Conservation (phyloP, 2,797 vertebrate species). For the Leptatherina wallacei region DNA sequence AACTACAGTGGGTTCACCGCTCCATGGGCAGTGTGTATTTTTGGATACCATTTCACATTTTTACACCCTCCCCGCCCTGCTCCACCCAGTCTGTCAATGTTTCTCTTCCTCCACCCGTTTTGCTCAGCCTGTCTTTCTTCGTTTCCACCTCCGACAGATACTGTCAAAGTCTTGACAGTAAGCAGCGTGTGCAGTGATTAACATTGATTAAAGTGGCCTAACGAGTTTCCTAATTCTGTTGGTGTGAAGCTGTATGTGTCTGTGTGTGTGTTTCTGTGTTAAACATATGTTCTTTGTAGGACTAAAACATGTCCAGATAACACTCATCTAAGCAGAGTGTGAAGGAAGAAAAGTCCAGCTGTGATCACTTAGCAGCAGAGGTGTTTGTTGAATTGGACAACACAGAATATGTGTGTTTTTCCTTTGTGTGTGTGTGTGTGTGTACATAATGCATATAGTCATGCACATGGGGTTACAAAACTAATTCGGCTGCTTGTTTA, state of each 20-base stretch:
- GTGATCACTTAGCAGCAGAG: constrained; percentile 52
- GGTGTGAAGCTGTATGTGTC: constrained; percentile 25
- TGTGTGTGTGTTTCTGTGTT: constrained; percentile 23
- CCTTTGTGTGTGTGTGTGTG: neutral
- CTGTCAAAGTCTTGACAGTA: constrained; percentile 72
- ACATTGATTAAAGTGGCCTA: constrained; percentile 81
- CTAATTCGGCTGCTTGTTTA: constrained; percentile 41
- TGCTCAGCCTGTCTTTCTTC: constrained; percentile 20
- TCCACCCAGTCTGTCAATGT: constrained; percentile 43
- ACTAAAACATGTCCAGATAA: constrained; percentile 51
- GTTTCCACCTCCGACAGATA: constrained; percentile 47
- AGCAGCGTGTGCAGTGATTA: constrained; percentile 80
- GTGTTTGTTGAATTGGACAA: constrained; percentile 40
- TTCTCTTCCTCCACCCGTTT: constrained; percentile 28
- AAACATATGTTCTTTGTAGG: constrained; percentile 24
- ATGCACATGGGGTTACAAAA: neutral
- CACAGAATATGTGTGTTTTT: neutral
- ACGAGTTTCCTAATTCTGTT: constrained; percentile 67
- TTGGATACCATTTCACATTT: constrained; percentile 65
- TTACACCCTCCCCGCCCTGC: constrained; percentile 38
- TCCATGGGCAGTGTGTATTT: constrained; percentile 69
- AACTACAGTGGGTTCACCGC: constrained; percentile 53
- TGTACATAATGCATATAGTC: neutral
- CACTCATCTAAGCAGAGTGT: constrained; percentile 48
- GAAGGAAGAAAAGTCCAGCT: constrained; percentile 61